Conservation (phyloP, 2,797 vertebrate genomes). For the Harpagifer antarcticus region DNA sequence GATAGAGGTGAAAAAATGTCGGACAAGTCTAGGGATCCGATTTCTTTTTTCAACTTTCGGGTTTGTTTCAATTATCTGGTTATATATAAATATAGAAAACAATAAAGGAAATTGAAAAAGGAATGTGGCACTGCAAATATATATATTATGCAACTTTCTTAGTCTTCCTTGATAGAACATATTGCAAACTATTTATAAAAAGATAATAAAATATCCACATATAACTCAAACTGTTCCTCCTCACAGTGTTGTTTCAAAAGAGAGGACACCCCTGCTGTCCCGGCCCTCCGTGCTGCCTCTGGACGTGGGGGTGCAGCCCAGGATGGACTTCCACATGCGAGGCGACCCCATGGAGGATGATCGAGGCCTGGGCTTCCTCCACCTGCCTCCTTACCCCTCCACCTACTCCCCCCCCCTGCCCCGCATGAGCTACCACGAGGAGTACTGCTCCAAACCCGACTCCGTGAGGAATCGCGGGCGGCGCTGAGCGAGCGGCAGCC, state of each 20-base stretch:
- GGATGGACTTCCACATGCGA: constrained; percentile 69
- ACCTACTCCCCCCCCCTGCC: constrained; percentile 80
- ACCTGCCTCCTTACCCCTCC: constrained; percentile 79
- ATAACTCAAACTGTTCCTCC: background rate
- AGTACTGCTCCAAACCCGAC: constrained; percentile 80
- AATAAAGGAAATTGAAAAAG: too few relatives aligned
- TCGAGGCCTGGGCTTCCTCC: constrained; percentile 81
- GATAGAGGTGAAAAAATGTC: too few relatives aligned
- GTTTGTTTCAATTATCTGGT: too few relatives aligned
- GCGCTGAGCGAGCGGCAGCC: constrained; percentile 78
- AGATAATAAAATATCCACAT: too few relatives aligned
- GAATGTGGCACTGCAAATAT: too few relatives aligned
- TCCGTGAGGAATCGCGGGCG: constrained; percentile 67
- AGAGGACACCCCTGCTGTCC: constrained; percentile 87
- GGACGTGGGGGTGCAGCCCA: constrained; percentile 65
- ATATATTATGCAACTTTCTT: background rate
- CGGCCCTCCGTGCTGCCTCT: constrained; percentile 78
- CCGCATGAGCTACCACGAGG: constrained; percentile 79
- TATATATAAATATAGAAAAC: too few relatives aligned
- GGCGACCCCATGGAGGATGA: constrained; percentile 75
- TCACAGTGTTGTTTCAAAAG: constrained; percentile 92
- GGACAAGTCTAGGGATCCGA: too few relatives aligned
- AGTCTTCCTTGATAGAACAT: too few relatives aligned
- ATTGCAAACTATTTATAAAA: too few relatives aligned
- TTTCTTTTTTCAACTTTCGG: too few relatives aligned